Percentiles rank a stretch among this genome's conserved stretches.
Conservation (phyloP, 2,888 invertebrate genomes). For the Acanthosepion pharaonis region DNA sequence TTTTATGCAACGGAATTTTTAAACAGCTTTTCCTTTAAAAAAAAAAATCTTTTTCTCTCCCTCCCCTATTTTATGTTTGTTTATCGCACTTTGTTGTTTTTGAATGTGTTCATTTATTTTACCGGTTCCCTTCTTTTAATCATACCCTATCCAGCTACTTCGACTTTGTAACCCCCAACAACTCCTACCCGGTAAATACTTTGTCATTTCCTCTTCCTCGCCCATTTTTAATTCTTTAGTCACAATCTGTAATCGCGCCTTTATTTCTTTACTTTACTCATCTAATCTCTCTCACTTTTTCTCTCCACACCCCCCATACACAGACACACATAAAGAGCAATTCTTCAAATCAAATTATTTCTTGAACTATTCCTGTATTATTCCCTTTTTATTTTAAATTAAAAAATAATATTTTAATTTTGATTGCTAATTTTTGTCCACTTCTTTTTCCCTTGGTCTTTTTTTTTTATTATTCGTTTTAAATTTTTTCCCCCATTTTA, state of each 20-base stretch:
- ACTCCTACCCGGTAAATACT: not conserved
- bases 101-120: not conserved
- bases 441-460: no score
- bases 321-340: not conserved
- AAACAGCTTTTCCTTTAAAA: not conserved
- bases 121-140: not conserved
- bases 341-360: not conserved
- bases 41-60: not conserved
- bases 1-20: not conserved
- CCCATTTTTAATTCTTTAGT: not conserved
- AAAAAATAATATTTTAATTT: no score
- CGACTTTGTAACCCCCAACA: not conserved
- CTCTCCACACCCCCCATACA: not conserved
- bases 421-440: no score
- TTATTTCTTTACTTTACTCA: no score
- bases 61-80: not conserved
- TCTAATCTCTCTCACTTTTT: not conserved
- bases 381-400: no score
- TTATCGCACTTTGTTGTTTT: not conserved
- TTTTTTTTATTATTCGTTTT: no score
- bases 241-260: not conserved
- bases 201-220: not conserved
- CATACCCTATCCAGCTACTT: not conserved
- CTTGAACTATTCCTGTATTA: not conserved
- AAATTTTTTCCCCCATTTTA: no score